These are phyloP conservation scores for Elaphurus davidianus DNA, from an alignment of 2,113 vertebrate species.

Conservation along the genomic window DNA sequence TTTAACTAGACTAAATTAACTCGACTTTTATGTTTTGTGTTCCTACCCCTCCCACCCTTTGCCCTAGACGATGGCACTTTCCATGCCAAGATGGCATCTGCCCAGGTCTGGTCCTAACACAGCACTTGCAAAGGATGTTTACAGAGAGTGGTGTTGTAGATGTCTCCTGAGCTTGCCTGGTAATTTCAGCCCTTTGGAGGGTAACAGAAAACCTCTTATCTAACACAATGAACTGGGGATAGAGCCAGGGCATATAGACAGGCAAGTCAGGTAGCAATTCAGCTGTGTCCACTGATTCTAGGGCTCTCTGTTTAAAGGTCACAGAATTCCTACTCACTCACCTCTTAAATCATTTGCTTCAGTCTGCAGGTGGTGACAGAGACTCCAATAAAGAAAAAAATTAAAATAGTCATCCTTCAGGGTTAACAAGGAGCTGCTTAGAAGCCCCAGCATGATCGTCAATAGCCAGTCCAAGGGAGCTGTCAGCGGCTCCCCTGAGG, in stretches of 20 bases:
- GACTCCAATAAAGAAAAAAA: constrained; percentile 64
- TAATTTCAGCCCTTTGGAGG: constrained; percentile 14
- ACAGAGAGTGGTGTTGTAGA: not conserved
- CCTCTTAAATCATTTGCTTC: constrained; percentile 56
- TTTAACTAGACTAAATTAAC: constrained; percentile 51
- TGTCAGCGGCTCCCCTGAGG: constrained; percentile 16
- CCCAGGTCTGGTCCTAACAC: not conserved
- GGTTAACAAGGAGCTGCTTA: constrained; percentile 78
- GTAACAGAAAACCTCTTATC: constrained; percentile 36
- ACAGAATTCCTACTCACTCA: constrained; percentile 42
- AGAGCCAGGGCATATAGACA: constrained; percentile 29
- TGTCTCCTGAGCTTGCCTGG: not conserved
- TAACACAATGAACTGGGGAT: not conserved
- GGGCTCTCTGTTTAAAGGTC: constrained; percentile 48
- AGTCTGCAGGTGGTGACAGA: constrained; percentile 63
- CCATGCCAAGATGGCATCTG: constrained; percentile 39
- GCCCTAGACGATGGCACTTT: constrained; percentile 13
- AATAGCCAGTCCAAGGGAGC: constrained; percentile 63
- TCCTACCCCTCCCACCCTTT: not conserved
- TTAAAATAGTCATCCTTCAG: constrained; percentile 77
- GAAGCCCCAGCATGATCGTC: constrained; percentile 65
- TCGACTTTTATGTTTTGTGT: constrained; percentile 33
- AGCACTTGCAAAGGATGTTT: constrained; percentile 34
- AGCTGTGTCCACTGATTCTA: not conserved
- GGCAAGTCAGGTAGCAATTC: not conserved